Evolutionary conservation across 2,113 vertebrate genomes (phyloP).

Genomic region (Lamprologus lemairii): DNA sequence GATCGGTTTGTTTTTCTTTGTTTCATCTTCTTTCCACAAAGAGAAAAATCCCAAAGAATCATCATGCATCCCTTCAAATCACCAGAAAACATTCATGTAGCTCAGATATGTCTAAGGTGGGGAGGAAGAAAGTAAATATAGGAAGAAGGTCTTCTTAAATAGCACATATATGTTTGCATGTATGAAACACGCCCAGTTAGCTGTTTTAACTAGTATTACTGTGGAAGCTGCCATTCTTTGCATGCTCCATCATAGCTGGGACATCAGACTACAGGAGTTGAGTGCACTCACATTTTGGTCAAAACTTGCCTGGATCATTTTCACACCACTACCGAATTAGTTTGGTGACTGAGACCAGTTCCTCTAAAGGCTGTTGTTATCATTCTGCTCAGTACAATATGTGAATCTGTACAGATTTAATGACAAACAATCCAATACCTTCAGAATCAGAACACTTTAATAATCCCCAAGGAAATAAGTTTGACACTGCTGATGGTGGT

Average conservation of each 20-base stretch:
- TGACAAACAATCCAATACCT: rapidly evolving
- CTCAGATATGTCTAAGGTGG: not conserved
- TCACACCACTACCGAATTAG: not conserved
- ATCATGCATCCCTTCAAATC: not conserved
- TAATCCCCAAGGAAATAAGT: not conserved
- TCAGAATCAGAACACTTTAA: not conserved
- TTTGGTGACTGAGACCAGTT: not conserved
- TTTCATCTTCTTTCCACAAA: not conserved
- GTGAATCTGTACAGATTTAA: not conserved
- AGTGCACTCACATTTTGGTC: not conserved
- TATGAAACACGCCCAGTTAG: not conserved
- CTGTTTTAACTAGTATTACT: not conserved
- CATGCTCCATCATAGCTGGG: not conserved
- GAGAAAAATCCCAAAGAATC: not conserved
- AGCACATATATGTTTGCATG: not conserved
- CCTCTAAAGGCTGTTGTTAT: not conserved
- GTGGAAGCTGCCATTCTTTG: not conserved
- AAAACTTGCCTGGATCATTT: not conserved
- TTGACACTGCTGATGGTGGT: not conserved
- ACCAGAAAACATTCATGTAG: not conserved
- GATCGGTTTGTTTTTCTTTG: not conserved
- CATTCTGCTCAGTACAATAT: not conserved
- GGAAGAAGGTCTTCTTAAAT: not conserved
- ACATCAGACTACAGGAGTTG: rapidly evolving
- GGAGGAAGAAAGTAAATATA: not conserved